Percentiles rank a stretch among this genome's conserved stretches.
Evolutionary conservation across 2,113 vertebrate species (phyloP).

Genomic region (Lepus timidus): DNA sequence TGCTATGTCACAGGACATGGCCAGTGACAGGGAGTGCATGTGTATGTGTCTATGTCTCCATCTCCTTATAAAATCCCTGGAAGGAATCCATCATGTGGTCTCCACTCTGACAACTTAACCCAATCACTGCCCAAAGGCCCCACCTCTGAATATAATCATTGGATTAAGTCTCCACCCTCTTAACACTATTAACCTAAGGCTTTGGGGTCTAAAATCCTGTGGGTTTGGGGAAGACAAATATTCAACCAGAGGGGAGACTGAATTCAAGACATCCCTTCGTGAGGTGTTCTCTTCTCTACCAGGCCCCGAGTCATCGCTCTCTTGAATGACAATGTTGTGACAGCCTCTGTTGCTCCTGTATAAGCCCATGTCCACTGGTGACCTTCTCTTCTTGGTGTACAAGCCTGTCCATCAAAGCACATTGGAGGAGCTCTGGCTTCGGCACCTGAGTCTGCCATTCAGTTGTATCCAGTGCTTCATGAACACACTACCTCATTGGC

Average conservation of each 20-base stretch:
- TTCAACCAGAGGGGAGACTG: background rate
- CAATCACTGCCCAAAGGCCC: no score
- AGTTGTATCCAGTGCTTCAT: background rate
- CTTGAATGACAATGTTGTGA: background rate
- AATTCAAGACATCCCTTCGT: background rate
- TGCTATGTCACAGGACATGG: no score
- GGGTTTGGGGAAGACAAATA: no score
- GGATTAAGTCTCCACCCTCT: no score
- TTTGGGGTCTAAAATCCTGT: no score
- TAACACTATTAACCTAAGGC: no score
- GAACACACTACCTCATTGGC: conserved; percentile 19
- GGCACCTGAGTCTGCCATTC: background rate
- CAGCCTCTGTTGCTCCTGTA: background rate
- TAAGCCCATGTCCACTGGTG: background rate
- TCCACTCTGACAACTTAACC: no score
- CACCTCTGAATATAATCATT: no score
- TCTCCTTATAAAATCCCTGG: no score
- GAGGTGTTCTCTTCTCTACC: background rate
- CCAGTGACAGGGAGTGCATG: no score
- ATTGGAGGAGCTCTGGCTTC: background rate
- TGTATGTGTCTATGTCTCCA: no score
- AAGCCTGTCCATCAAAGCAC: background rate
- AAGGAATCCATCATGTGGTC: no score
- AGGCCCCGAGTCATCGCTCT: background rate
- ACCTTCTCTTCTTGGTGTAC: background rate